phyloP scores from a whole-genome alignment of 1,140 invertebrate genomes.

The Riptortus pedestris region DNA sequence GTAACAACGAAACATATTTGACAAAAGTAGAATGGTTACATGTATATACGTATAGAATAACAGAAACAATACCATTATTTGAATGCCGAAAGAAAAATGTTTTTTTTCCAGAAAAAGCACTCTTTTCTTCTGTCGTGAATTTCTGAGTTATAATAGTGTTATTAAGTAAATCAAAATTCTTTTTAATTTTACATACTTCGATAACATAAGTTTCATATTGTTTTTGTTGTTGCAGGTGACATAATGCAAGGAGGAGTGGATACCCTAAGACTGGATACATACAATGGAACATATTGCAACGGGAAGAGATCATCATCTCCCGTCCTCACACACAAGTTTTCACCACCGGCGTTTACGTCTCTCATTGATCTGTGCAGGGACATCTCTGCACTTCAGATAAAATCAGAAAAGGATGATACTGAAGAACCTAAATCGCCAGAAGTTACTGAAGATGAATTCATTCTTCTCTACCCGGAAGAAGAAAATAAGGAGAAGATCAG shows the following conservation, averaged over 20 bases:
- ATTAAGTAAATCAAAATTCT: no score
- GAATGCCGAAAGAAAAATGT: no score
- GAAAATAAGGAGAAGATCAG: neutral
- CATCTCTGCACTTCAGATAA: neutral
- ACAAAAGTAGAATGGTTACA: no score
- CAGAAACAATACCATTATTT: no score
- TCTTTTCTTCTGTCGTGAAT: no score
- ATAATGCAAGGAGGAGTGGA: slow-evolving; percentile 6
- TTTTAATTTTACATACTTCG: no score
- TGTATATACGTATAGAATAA: no score
- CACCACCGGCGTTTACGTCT: neutral
- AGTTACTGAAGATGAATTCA: slow-evolving; percentile 1
- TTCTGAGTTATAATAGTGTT: no score
- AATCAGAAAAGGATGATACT: neutral
- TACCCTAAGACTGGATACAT: neutral
- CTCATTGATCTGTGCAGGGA: slow-evolving; percentile 5
- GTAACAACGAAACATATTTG: no score
- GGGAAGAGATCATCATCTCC: neutral
- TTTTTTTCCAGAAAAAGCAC: no score
- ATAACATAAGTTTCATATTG: no score
- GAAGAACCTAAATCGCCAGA: neutral
- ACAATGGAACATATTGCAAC: neutral
- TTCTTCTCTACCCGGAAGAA: slow-evolving; percentile 16
- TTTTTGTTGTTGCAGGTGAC: no score
- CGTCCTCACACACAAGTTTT: neutral